phyloP scores from a whole-genome alignment of 2,888 invertebrate species.

The Phalera bucephala region DNA sequence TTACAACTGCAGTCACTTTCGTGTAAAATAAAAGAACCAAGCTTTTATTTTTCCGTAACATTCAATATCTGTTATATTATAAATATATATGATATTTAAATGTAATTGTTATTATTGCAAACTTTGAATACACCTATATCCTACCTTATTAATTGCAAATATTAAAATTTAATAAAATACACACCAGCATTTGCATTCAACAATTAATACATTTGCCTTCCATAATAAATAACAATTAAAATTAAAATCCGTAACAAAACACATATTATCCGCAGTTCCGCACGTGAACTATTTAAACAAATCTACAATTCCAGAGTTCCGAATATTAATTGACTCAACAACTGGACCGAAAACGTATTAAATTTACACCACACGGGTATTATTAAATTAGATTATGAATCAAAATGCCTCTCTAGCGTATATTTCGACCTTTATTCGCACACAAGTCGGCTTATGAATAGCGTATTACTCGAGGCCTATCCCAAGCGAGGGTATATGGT shows the following conservation, averaged over 20 bases:
- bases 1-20: constrained; percentile 1
- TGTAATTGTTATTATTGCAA: too few species aligned
- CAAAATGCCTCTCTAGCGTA: constrained; percentile 39
- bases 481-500: constrained; percentile 48
- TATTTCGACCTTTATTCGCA: constrained; percentile 44
- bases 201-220: too few species aligned
- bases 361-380: constrained; percentile 39
- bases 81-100: too few species aligned
- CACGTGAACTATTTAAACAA: constrained; percentile 11
- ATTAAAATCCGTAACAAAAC: constrained; percentile 16
- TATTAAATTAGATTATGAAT: constrained; percentile 52
- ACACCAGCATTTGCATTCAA: too few species aligned
- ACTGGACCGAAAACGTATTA: constrained; percentile 31
- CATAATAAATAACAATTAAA: too few species aligned
- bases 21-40: neutral
- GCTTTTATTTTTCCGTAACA: constrained; percentile 11
- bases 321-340: constrained; percentile 25
- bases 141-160: too few species aligned
- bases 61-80: constrained; percentile 8
- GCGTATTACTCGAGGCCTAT: constrained; percentile 55
- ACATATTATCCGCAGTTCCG: constrained; percentile 7
- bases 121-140: too few species aligned
- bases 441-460: constrained; percentile 57
- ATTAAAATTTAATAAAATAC: too few species aligned
- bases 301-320: constrained; percentile 16